phyloP scores from a whole-genome alignment of 2,888 invertebrate species.

The Thera obeliscata region DNA sequence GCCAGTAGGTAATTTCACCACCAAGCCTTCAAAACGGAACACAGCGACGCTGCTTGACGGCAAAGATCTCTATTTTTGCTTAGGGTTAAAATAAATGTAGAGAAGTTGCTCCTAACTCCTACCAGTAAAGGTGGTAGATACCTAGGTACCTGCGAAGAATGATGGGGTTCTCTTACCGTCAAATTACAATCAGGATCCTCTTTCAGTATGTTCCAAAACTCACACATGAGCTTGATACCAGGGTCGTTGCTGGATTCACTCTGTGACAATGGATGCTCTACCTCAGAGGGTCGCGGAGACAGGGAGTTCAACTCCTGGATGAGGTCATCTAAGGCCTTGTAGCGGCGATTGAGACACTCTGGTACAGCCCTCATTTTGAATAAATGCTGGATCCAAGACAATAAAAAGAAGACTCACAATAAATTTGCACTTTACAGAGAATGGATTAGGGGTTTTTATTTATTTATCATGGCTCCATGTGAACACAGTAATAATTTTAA shows the following conservation, averaged over 20 bases:
- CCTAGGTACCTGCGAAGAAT: too few relatives aligned
- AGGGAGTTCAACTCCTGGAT: constrained; percentile 54
- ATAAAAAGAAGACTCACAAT: neutral
- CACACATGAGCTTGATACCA: constrained; percentile 66
- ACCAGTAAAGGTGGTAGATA: too few relatives aligned
- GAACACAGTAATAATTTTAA: constrained; percentile 41
- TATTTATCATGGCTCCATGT: constrained; percentile 45
- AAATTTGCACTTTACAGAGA: constrained; percentile 11
- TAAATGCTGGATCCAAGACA: neutral
- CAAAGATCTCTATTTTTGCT: too few relatives aligned
- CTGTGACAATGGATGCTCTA: constrained; percentile 15
- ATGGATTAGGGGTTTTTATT: neutral
- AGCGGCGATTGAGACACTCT: constrained; percentile 64
- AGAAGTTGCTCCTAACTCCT: too few relatives aligned
- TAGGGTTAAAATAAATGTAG: too few relatives aligned
- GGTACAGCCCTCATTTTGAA: constrained; percentile 62
- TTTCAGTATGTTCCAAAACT: constrained; percentile 73
- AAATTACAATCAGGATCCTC: constrained; percentile 66
- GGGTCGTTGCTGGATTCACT: constrained; percentile 43
- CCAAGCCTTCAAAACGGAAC: too few relatives aligned
- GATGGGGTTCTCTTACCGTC: constrained; percentile 47
- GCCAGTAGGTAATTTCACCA: too few relatives aligned
- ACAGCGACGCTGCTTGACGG: too few relatives aligned
- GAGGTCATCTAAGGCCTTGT: constrained; percentile 61
- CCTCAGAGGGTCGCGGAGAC: constrained; percentile 26